These are phyloP conservation scores for Drosophila sordidula DNA, from an alignment of 2,888 invertebrate genomes.

Conservation along the genomic window DNA sequence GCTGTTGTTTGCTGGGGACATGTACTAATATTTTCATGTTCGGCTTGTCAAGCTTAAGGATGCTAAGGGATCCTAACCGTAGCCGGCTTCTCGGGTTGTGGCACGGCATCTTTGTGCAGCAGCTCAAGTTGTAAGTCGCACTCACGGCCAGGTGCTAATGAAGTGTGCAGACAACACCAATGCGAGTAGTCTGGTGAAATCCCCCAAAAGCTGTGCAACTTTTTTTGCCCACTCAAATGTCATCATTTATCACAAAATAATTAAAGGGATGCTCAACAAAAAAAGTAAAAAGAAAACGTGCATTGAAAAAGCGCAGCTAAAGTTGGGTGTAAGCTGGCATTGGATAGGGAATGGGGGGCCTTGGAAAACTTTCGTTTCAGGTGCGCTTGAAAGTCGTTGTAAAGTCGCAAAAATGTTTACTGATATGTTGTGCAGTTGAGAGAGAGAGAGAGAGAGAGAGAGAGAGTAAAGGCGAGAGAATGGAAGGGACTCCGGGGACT, in stretches of 20 bases:
- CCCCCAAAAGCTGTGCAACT: slow-evolving; percentile 29
- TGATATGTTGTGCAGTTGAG: slow-evolving; percentile 65
- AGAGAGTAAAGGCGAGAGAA: background rate
- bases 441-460: slow-evolving; percentile 2
- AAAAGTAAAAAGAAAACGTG: slow-evolving; percentile 12
- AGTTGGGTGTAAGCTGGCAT: slow-evolving; percentile 13
- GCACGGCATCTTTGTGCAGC: slow-evolving; percentile 24
- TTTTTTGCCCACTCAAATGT: slow-evolving; percentile 71
- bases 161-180: slow-evolving; percentile 59
- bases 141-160: slow-evolving; percentile 73
- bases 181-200: slow-evolving; percentile 27
- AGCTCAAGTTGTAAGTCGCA: slow-evolving; percentile 45
- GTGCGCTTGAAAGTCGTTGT: slow-evolving; percentile 73
- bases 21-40: slow-evolving; percentile 77
- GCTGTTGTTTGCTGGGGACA: slow-evolving; percentile 70
- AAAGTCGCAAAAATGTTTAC: slow-evolving; percentile 80
- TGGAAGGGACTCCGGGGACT: slow-evolving; percentile 30
- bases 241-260: slow-evolving; percentile 85
- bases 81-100: background rate
- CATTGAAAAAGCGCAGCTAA: slow-evolving; percentile 58
- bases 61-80: slow-evolving; percentile 1
- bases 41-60: slow-evolving; percentile 62
- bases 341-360: background rate
- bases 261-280: slow-evolving; percentile 69
- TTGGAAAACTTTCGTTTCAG: slow-evolving; percentile 67